These are phyloP conservation scores for Psilanteris sp. DNA, from an alignment of 1,140 invertebrate species.

Conservation along the genomic window DNA sequence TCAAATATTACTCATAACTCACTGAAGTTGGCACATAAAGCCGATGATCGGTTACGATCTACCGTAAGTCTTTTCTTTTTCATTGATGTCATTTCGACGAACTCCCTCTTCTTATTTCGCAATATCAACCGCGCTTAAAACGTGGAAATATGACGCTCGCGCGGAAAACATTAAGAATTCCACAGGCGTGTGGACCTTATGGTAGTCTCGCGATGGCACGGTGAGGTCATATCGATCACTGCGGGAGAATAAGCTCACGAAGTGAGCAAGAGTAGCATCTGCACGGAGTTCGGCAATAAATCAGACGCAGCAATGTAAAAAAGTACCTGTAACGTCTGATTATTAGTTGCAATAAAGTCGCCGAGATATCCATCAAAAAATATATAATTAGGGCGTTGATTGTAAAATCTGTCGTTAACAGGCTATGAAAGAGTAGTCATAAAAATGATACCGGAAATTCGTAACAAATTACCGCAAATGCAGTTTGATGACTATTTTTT, in stretches of 20 bases:
- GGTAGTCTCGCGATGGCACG: conserved; percentile 46
- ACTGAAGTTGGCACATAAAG: no score
- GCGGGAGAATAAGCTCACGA: conserved; percentile 33
- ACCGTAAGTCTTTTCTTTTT: conserved; percentile 1
- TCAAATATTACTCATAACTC: no score
- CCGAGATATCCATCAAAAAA: conserved; percentile 1
- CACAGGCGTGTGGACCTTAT: conserved; percentile 63
- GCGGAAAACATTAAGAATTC: conserved; percentile 66
- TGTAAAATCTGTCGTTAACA: no score
- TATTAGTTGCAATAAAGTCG: conserved; percentile 11
- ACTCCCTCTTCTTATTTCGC: conserved; percentile 28
- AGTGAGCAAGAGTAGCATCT: conserved; percentile 18
- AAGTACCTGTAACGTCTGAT: conserved; percentile 34
- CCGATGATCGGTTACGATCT: no score
- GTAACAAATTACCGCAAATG: no score
- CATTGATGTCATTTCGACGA: conserved; percentile 27
- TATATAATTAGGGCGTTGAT: no score
- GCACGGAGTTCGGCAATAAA: conserved; percentile 65
- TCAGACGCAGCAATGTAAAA: conserved; percentile 65
- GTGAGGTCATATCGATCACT: conserved; percentile 68
- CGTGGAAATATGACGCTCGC: conserved; percentile 38
- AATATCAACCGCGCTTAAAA: conserved; percentile 38
- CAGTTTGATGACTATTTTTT: no score
- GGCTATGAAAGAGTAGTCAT: no score
- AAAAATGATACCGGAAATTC: no score